Base-by-base conservation (phyloP, 2,113 vertebrate species). In the Herpetotheres cachinnans region DNA sequence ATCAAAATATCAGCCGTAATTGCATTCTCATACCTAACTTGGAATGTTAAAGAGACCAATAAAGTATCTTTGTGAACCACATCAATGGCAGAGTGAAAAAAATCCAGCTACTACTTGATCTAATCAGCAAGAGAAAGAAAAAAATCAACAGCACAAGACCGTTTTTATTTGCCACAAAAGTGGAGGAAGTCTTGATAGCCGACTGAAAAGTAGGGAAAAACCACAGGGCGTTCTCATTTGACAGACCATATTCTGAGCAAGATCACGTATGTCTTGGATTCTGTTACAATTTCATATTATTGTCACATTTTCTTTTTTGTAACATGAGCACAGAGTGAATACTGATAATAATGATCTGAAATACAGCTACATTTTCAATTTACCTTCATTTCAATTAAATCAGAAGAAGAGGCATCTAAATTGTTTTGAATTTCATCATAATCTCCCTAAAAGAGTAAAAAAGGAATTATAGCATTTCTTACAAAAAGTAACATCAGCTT, bases 351-450 rank as follows among this genome's bases (percentile, higher is more conserved):
- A 58, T 17, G 40, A 69, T 26, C 36, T 52, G 18, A 44, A 93
- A 78, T 8, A 79, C 7, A 90, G 50, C 38, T 16, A 55, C 16
- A 6, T 70, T 88, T 90, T 71, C 47, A 80, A 95, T 95, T 98
- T 98, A 98, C 98, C 98, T 98, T 98, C 73, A 98, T 91, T 90
- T 97, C 97, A 93, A 96, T 97, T 96, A 98, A 97, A 94, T 97
- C 97, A 55, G 97, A 97, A 61, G 98, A 97, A 20, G 97, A 69
- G 10, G 91, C 92, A 83, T 98, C 98, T 90, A 98, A 69, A 83
- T 89, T 97, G 94, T 93, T 98, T 92, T 97, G 76, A 49, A 96
- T 92, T 49, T 98, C 98, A 93, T 98, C 98, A 85, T 96, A 97
- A 74, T 98, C 97, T 69, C 97, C 90, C 98, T 98, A 81, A 27